Evolutionary conservation across 1,140 invertebrate genomes (phyloP), one percentile per base, ranked within the genome.

Genomic region (Notospermus geniculatus): DNA sequence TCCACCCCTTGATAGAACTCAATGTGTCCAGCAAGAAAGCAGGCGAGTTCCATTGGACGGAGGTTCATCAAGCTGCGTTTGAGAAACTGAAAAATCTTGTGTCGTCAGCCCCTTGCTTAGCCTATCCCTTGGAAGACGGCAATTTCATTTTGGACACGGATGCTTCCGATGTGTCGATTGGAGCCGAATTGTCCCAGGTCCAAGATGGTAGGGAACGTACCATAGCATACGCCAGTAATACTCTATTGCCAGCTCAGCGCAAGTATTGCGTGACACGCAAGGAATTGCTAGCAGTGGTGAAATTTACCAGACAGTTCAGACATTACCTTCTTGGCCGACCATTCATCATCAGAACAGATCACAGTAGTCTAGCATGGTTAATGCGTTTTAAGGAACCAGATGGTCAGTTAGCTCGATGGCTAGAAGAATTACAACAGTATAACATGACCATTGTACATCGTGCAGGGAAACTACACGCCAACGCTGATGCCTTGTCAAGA

Each of bases 211-310:
- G 45, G 19, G 70, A 71, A 54, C 19, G 55, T 15, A 61, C 69
- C 0, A 67, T 75, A 1, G 66, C 68, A 0, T 77, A 70, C 60
- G 63, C 46, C 4, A 73, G 63, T 45, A 57, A 59, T 2, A 56
- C 63, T n/a, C 57, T 75, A 4, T 66, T 54, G 27, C 53, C 36
- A 23, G 19, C 11, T 11, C 17, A 55, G 28, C 23, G 28, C 7
- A 55, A 55, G 9, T 55, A 29, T 23, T 23, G 29, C n/a, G n/a
- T 25, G 27, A 27, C 22, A 5, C 11, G 29, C 5, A 23, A 27
- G n/a, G 53, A 55, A 29, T 25, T 55, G 22, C 27, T 27, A 11
- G 53, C 53, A 7, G 29, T 55, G 9, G 7, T 55, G n/a, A 25
- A n/a, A 7, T 23, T 29, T n/a, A 29, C 29, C 17, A 11, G 29